Evolutionary conservation across 2,113 vertebrate species (phyloP).

Genomic region (Myanophis thanlyinensis): DNA sequence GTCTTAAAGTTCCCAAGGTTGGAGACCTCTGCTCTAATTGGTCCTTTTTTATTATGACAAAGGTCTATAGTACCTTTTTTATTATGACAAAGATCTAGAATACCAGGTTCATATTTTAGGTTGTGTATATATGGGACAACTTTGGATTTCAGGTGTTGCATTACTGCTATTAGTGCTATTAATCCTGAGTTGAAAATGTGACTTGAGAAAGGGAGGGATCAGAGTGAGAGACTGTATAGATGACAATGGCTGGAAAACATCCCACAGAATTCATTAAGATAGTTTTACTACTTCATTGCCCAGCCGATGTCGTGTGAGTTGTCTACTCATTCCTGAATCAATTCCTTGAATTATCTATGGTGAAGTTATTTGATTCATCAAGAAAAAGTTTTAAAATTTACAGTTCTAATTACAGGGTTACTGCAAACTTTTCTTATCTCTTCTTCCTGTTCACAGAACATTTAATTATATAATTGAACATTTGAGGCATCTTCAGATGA

Average conservation of each 20-base stretch:
- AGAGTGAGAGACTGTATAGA: not conserved
- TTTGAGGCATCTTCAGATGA: constrained; percentile 35
- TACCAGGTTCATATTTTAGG: not conserved
- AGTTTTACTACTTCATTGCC: not conserved
- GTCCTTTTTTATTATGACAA: not conserved
- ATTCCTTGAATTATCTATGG: not conserved
- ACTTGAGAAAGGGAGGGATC: not conserved
- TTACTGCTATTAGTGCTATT: not conserved
- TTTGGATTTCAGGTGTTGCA: not conserved
- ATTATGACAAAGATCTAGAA: not conserved
- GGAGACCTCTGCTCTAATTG: no score
- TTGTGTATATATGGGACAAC: not conserved
- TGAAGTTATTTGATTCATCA: not conserved
- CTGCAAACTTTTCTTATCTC: constrained; percentile 19
- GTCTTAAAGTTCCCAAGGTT: no score
- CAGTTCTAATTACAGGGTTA: not conserved
- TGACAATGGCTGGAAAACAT: not conserved
- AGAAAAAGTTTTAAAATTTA: not conserved
- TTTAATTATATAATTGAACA: constrained; percentile 36
- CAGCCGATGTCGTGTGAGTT: not conserved
- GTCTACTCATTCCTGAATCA: not conserved
- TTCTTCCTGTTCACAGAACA: constrained; percentile 20
- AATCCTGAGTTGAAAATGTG: not conserved
- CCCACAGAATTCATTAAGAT: not conserved
- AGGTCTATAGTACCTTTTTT: not conserved